Percentiles rank a stretch among this genome's conserved stretches.
Conservation (phyloP, 2,888 invertebrate species). For the Leptarthrus brevirostris region DNA sequence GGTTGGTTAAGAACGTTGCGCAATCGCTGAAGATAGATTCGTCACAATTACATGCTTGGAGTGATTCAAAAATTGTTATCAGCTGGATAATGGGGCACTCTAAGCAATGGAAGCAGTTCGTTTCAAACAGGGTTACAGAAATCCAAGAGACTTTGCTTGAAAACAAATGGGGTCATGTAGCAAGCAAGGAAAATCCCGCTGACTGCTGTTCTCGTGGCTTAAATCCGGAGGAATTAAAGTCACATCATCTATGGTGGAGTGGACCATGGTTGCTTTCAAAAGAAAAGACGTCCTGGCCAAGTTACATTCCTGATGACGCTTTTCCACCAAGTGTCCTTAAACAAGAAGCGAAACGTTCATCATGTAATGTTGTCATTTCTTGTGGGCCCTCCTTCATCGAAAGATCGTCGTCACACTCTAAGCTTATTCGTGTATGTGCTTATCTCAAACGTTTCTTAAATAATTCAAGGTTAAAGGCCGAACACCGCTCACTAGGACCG, state of each 20-base stretch:
- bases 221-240: background rate
- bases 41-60: too few species aligned
- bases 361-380: background rate
- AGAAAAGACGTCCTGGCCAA: background rate
- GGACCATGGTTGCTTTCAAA: background rate
- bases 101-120: conserved; percentile 13
- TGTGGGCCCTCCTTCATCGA: background rate
- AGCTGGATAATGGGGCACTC: conserved; percentile 1
- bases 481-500: background rate
- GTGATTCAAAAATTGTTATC: too few species aligned
- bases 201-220: background rate
- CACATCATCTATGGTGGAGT: background rate
- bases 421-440: background rate
- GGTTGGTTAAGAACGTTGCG: background rate
- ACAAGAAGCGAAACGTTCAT: background rate
- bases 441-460: background rate
- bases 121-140: conserved; percentile 50
- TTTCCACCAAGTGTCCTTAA: background rate
- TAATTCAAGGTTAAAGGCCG: background rate
- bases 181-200: background rate
- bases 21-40: conserved; percentile 10
- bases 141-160: conserved; percentile 42
- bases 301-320: background rate
- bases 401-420: background rate
- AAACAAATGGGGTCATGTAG: conserved; percentile 49